Percentiles rank a stretch among this genome's conserved stretches.
Evolutionary conservation across 2,888 invertebrate species (phyloP).

Genomic region (Smittia aterrima): DNA sequence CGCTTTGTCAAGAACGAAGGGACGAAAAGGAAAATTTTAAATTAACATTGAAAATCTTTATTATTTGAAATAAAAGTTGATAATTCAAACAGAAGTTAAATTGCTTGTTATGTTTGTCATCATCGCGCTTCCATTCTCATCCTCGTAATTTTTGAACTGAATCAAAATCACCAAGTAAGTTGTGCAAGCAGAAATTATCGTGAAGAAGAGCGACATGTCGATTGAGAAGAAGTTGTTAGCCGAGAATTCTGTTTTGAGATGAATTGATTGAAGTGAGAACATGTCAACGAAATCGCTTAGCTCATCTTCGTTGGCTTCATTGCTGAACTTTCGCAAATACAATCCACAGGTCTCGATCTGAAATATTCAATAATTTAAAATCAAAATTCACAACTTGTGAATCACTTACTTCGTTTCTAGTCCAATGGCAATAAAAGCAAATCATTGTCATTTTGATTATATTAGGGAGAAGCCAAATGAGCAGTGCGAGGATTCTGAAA

Average conservation of each 20-base stretch:
- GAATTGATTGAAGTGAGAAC: conserved; percentile 37
- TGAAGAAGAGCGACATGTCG: conserved; percentile 40
- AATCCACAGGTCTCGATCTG: conserved; percentile 19
- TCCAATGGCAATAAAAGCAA: conserved; percentile 31
- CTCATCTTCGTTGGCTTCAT: conserved; percentile 31
- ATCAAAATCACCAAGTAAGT: conserved; percentile 41
- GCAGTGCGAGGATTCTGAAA: neutral
- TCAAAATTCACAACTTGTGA: neutral
- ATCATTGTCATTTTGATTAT: conserved; percentile 27
- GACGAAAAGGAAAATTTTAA: conserved; percentile 48
- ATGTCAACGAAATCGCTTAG: conserved; percentile 28
- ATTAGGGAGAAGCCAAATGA: conserved; percentile 24
- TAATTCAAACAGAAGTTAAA: neutral
- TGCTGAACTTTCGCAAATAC: conserved; percentile 21
- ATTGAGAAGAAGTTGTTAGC: conserved; percentile 39
- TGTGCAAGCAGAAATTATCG: conserved; percentile 33
- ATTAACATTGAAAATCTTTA: no score
- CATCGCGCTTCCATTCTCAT: neutral
- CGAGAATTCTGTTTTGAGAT: conserved; percentile 38
- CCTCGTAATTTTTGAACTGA: conserved; percentile 40
- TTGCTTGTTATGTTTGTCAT: neutral
- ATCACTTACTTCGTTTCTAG: conserved; percentile 27
- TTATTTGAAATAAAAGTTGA: no score
- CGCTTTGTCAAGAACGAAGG: conserved; percentile 55
- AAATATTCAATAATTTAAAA: neutral